phyloP scores from a whole-genome alignment of 2,113 vertebrate genomes.

The Daphoenositta chrysoptera region DNA sequence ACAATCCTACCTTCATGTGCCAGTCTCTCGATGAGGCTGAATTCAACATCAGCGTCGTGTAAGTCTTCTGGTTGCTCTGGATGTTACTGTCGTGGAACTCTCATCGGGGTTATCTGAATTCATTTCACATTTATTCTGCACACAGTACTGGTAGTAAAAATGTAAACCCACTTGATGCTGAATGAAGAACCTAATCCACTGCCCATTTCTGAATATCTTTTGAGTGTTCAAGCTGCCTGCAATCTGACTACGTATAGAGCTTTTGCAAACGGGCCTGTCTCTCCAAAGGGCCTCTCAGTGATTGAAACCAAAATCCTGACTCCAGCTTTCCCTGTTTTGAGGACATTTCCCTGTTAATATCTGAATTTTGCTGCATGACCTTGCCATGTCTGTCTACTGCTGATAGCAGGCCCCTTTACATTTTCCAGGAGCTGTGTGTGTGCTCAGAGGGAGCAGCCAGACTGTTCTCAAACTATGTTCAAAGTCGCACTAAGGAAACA shows the following conservation, averaged over 20 bases:
- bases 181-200: neutral
- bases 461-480: neutral
- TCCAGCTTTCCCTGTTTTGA: neutral
- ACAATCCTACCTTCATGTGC: slow-evolving; percentile 72
- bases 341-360: neutral
- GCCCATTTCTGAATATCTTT: neutral
- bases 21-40: slow-evolving; percentile 65
- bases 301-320: neutral
- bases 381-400: neutral
- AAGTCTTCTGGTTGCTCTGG: too few relatives aligned
- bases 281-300: neutral
- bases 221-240: neutral
- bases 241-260: neutral
- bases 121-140: neutral
- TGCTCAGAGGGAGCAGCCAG: neutral
- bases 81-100: too few relatives aligned
- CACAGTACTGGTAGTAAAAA: neutral
- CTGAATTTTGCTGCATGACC: neutral
- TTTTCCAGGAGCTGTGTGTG: neutral
- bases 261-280: neutral
- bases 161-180: neutral
- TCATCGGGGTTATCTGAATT: neutral
- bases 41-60: slow-evolving; percentile 74
- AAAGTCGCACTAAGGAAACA: neutral
- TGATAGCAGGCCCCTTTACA: neutral